These are phyloP conservation scores for Alcis repandata DNA, from an alignment of 2,888 invertebrate species.

Conservation along the genomic window DNA sequence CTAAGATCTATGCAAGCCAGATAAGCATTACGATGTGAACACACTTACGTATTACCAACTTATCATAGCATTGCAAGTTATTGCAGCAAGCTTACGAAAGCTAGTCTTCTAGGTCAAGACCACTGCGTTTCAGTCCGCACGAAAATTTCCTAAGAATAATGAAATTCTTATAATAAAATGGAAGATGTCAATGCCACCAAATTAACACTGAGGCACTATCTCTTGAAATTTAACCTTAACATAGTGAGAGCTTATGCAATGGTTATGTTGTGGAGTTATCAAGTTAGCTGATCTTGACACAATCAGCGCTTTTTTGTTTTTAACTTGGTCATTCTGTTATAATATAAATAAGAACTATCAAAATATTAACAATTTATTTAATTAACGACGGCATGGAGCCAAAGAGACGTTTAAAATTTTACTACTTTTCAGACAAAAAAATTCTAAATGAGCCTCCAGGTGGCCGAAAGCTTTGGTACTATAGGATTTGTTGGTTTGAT, in stretches of 20 bases:
- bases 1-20: conserved; percentile 4
- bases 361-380: too few species aligned
- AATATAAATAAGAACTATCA: too few species aligned
- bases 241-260: conserved; percentile 31
- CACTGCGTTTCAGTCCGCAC: conserved; percentile 34
- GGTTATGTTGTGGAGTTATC: conserved; percentile 12
- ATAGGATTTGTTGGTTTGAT: too few species aligned
- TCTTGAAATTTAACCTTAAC: conserved; percentile 40
- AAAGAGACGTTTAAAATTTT: too few species aligned
- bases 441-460: too few species aligned
- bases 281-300: conserved; percentile 23
- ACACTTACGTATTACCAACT: conserved; percentile 14
- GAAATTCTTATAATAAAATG: conserved; percentile 38
- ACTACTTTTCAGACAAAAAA: too few species aligned
- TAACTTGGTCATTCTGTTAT: neutral
- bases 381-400: too few species aligned
- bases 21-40: conserved; percentile 19
- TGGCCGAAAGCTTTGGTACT: too few species aligned
- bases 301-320: conserved; percentile 4
- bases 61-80: conserved; percentile 22
- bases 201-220: conserved; percentile 40
- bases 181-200: conserved; percentile 49
- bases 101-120: conserved; percentile 36
- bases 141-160: conserved; percentile 40
- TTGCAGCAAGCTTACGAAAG: conserved; percentile 42